phyloP scores from a whole-genome alignment of 2,888 invertebrate species.

The Cataglyphis livida region DNA sequence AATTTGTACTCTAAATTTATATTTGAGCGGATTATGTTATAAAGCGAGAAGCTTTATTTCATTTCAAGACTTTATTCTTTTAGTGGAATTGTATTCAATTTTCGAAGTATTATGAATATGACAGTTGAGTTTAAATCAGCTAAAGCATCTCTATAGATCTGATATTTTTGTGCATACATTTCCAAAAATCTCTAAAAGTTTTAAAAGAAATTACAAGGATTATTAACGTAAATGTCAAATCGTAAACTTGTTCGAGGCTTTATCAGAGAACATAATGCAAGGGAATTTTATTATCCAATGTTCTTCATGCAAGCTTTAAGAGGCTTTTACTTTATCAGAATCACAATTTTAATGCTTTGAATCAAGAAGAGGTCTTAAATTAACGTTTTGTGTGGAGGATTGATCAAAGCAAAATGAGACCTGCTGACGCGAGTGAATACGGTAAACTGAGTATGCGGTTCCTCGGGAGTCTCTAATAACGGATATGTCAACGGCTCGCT shows the following conservation, averaged over 20 bases:
- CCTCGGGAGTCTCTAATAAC: slow-evolving; percentile 32
- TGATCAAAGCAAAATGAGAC: slow-evolving; percentile 14
- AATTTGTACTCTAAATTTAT: not conserved
- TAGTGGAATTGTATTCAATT: not conserved
- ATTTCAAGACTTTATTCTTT: not conserved
- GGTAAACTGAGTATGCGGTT: slow-evolving; percentile 11
- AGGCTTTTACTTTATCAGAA: not conserved
- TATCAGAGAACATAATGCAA: not conserved
- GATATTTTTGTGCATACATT: too few relatives aligned
- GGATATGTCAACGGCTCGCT: slow-evolving; percentile 33
- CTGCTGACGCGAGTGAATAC: not conserved
- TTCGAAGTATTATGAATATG: not conserved
- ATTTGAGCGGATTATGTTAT: not conserved
- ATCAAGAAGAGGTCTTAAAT: not conserved
- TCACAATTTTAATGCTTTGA: not conserved
- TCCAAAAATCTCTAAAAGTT: too few relatives aligned
- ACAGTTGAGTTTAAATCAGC: not conserved
- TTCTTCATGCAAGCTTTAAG: slow-evolving; percentile 11
- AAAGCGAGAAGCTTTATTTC: not conserved
- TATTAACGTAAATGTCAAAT: not conserved
- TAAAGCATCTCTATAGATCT: not conserved
- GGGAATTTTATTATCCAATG: not conserved
- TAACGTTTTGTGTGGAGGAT: not conserved
- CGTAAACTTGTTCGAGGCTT: not conserved
- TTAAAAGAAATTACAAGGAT: too few relatives aligned